Evolutionary conservation across 2,888 invertebrate genomes (phyloP), one percentile per base, ranked within the genome.

Genomic region (Yponomeuta plumbellus): DNA sequence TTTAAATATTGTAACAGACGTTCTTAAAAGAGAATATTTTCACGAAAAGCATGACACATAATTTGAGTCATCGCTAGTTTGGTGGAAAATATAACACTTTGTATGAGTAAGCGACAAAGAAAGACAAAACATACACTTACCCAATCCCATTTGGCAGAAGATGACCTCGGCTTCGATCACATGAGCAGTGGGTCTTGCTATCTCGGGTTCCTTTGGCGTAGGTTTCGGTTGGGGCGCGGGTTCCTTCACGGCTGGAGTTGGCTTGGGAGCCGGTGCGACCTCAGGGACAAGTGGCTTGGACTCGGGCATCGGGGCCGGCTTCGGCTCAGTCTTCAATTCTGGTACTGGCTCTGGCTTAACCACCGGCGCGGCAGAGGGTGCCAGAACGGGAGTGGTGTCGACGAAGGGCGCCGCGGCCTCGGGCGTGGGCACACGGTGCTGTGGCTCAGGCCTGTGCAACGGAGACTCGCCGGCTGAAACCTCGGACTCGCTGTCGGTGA

Each of bases 81-180:
- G 13, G 22, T 26, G 2, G 17, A 61, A 34, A 62, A 62, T 62
- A 34, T 34, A 26, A n/a, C 62, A 62, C 34, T 34, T 62, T 20
- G 61, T 58, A 56, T 10, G n/a, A n/a, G 57, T 10, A 21, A 57
- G 10, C 57, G n/a, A 57, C 10, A 21, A n/a, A 57, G 10, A 10
- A n/a, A 57, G 57, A 20, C 26, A 26, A 26, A 34, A 34, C 34
- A 34, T 34, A 8, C 26, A 86, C 92, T 94, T 79, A 95, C 95
- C 95, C 66, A 95, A 86, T 75, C 94, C 94, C 92, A 95, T 94
- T 82, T 93, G 93, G 80, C 93, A 93, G 88, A 95, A 95, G 76
- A 95, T 94, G 71, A 94, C 94, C 76, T 94, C 94, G 61, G 94
- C 94, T 75, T 93, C 93, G 70, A 93, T 93, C 77, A 92, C 88